phyloP scores from a whole-genome alignment of 2,888 invertebrate genomes.

The Noctuana brunneofusca region DNA sequence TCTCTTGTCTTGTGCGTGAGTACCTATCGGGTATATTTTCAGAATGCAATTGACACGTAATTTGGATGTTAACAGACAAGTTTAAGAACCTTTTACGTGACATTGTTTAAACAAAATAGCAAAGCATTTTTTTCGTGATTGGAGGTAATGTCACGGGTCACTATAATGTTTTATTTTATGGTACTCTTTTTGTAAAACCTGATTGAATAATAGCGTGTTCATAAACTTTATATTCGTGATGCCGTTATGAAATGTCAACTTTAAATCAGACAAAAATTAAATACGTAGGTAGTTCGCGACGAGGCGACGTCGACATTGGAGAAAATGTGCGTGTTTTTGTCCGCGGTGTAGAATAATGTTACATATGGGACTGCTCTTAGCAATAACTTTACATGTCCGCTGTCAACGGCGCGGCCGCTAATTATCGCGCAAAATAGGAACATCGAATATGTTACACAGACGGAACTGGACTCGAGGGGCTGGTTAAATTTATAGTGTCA shows the following conservation, averaged over 20 bases:
- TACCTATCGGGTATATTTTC: background rate
- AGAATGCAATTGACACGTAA: background rate
- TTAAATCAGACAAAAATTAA: background rate
- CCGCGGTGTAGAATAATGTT: slow-evolving; percentile 30
- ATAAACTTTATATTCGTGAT: no score
- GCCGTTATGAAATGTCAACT: background rate
- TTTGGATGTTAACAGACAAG: background rate
- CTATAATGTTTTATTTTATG: background rate
- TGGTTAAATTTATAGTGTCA: slow-evolving; percentile 12
- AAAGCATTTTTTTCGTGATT: background rate
- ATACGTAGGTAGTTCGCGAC: slow-evolving; percentile 8
- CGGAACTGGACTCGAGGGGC: slow-evolving; percentile 22
- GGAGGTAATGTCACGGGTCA: background rate
- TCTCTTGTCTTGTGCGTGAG: background rate
- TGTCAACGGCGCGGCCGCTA: slow-evolving; percentile 32
- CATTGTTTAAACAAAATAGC: background rate
- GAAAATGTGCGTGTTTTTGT: slow-evolving; percentile 26
- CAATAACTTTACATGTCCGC: slow-evolving; percentile 36
- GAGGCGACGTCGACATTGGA: no score
- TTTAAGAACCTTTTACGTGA: slow-evolving; percentile 3
- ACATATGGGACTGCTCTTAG: slow-evolving; percentile 31
- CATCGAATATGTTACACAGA: slow-evolving; percentile 22
- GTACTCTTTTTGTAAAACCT: background rate
- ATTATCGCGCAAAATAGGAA: slow-evolving; percentile 31
- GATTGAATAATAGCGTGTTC: background rate